These are phyloP conservation scores for Syritta pipiens DNA, from an alignment of 2,888 invertebrate species.

Conservation along the genomic window DNA sequence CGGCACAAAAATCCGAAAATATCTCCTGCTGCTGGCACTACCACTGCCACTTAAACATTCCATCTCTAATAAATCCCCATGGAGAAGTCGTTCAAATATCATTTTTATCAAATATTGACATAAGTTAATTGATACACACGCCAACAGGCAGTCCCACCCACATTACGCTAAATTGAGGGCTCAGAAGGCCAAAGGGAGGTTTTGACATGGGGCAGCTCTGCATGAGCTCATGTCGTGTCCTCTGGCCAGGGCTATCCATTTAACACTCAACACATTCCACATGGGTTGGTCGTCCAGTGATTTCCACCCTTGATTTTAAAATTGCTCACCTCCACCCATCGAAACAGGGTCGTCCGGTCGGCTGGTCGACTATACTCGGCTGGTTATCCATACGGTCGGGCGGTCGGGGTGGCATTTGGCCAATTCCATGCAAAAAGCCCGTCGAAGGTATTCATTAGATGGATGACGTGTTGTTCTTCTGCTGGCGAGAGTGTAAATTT, in stretches of 20 bases:
- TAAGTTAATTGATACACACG: conserved; percentile 66
- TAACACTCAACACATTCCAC: conserved; percentile 24
- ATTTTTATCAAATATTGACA: conserved; percentile 67
- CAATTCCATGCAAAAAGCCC: conserved; percentile 11
- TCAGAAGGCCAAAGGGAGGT: conserved; percentile 8
- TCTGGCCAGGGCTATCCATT: conserved; percentile 28
- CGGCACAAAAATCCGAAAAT: conserved; percentile 18
- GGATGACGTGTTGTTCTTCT: conserved; percentile 16
- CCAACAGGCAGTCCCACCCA: conserved; percentile 56
- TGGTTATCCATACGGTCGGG: too few relatives aligned
- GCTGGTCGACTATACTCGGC: too few relatives aligned
- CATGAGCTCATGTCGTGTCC: too few relatives aligned
- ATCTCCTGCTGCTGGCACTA: background rate
- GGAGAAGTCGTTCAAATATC: conserved; percentile 65
- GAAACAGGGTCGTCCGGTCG: too few relatives aligned
- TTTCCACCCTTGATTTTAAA: conserved; percentile 35
- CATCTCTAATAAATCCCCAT: conserved; percentile 58
- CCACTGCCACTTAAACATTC: conserved; percentile 60
- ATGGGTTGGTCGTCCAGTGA: background rate
- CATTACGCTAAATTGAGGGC: conserved; percentile 11
- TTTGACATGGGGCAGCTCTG: too few relatives aligned
- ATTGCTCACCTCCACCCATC: conserved; percentile 30
- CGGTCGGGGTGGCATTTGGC: background rate
- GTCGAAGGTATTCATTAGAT: conserved; percentile 42
- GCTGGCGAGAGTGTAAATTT: conserved; percentile 56